Percentiles rank a stretch among this genome's conserved stretches.
These are phyloP conservation scores for Saccopteryx bilineata DNA, from an alignment of 2,113 vertebrate species.

Conservation along the genomic window DNA sequence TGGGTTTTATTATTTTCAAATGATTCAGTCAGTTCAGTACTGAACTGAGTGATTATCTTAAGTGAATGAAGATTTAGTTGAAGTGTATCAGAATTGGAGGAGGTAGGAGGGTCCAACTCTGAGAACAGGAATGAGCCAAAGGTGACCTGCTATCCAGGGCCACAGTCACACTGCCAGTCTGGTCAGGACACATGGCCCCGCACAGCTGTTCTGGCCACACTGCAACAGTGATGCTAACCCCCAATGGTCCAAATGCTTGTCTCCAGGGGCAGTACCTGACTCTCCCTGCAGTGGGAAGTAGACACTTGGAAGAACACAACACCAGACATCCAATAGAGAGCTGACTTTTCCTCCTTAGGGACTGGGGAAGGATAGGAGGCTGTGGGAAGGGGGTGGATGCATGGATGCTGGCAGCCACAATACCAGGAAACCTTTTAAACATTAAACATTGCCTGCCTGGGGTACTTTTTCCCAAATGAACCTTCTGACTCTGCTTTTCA, in stretches of 20 bases:
- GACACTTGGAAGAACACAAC: background rate
- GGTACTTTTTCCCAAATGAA: background rate
- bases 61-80: background rate
- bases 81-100: background rate
- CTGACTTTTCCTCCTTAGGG: background rate
- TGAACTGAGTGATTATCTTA: background rate
- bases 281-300: background rate
- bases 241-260: background rate
- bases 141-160: background rate
- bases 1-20: background rate
- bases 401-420: background rate
- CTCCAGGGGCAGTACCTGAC: no score
- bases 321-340: background rate
- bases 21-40: background rate
- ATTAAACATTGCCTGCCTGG: background rate
- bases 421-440: background rate
- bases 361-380: background rate
- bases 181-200: fast-evolving
- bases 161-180: background rate
- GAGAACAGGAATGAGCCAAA: background rate
- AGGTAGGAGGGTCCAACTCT: background rate
- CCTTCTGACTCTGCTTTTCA: slow-evolving; percentile 1
- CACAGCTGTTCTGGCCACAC: background rate
- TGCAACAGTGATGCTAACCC: background rate
- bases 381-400: background rate